phyloP scores from a whole-genome alignment of 37 sponge, comb jelly and placozoan genomes.

The Bolinopsis microptera region DNA sequence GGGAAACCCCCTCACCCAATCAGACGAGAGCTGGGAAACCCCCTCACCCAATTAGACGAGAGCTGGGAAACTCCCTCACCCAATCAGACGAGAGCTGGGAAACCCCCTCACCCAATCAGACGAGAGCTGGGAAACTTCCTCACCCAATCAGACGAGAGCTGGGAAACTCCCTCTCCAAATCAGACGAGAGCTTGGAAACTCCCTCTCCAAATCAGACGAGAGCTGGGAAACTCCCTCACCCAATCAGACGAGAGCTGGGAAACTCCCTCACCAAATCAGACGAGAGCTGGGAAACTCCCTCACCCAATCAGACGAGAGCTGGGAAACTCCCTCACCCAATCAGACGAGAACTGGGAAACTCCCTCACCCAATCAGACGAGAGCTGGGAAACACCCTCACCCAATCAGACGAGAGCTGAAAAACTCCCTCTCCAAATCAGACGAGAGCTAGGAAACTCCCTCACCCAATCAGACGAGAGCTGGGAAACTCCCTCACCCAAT shows the following conservation, averaged over 20 bases:
- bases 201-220: not conserved
- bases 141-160: not conserved
- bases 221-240: not conserved
- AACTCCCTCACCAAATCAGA: not conserved
- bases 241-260: not conserved
- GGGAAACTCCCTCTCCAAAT: not conserved
- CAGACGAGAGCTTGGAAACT: not conserved
- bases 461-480: not conserved
- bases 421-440: no score
- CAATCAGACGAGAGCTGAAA: not conserved
- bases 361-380: not conserved
- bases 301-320: not conserved
- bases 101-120: not conserved
- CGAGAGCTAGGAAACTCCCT: not conserved
- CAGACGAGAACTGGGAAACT: not conserved
- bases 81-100: not conserved
- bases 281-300: not conserved
- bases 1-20: not conserved
- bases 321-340: no score
- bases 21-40: not conserved
- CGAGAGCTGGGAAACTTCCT: not conserved
- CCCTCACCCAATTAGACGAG: not conserved
- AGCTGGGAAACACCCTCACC: not conserved
- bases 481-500: not conserved
- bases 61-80: not conserved